Evolutionary conservation across 2,113 vertebrate species (phyloP).

Genomic region (Pao palembangensis): DNA sequence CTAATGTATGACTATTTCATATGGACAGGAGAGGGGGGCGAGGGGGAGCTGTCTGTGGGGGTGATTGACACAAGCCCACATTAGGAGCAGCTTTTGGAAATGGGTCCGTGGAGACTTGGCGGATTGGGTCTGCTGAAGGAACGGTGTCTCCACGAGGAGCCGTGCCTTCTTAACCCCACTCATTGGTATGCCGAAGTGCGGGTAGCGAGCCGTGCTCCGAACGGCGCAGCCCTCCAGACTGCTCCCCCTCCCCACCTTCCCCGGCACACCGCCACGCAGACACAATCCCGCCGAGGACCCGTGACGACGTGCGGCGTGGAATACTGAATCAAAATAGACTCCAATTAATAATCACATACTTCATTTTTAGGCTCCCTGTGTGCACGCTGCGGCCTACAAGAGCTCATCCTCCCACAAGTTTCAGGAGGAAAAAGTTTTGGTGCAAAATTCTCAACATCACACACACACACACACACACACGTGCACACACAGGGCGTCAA

Average conservation of each 20-base stretch:
- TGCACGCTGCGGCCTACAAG: slow-evolving; percentile 17
- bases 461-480: slow-evolving; percentile 9
- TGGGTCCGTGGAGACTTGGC: slow-evolving; percentile 90
- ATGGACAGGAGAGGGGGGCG: slow-evolving; percentile 68
- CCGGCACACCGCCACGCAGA: slow-evolving; percentile 87
- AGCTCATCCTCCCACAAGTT: slow-evolving; percentile 33
- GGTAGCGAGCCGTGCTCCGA: slow-evolving; percentile 87
- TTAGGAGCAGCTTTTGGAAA: slow-evolving; percentile 97
- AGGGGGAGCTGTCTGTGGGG: slow-evolving; percentile 80
- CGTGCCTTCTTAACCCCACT: slow-evolving; percentile 98
- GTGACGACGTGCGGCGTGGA: slow-evolving; percentile 85
- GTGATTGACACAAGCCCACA: slow-evolving; percentile 95
- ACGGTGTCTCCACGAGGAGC: slow-evolving; percentile 84
- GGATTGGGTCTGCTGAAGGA: slow-evolving; percentile 84
- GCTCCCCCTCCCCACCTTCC: slow-evolving; percentile 74
- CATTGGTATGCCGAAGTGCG: slow-evolving; percentile 98
- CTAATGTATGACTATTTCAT: slow-evolving; percentile 97
- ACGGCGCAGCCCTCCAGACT: slow-evolving; percentile 85
- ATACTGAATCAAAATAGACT: slow-evolving; percentile 85
- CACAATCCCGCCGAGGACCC: slow-evolving; percentile 90
- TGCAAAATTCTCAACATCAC: neutral
- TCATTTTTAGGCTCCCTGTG: slow-evolving; percentile 81
- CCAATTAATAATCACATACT: slow-evolving; percentile 96
- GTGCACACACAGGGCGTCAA: slow-evolving; percentile 38
- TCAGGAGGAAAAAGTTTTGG: slow-evolving; percentile 34